Evolutionary conservation across 2,113 vertebrate genomes (phyloP).

Genomic region (Podiceps cristatus): DNA sequence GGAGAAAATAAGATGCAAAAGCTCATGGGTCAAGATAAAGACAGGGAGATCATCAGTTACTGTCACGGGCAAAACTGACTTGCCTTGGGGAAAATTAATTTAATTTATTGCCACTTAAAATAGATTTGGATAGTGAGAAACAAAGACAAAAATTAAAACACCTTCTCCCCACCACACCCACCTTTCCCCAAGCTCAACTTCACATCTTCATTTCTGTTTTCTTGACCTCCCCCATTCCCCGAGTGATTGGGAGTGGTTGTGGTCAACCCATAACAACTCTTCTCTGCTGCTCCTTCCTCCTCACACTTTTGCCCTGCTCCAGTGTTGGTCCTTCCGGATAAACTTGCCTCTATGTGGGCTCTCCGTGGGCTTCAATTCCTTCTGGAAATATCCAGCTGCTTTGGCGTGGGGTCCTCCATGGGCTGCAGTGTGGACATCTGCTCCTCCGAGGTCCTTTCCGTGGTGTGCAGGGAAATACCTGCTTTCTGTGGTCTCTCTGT

Average conservation of each 20-base stretch:
- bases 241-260: background rate
- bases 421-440: too few relatives aligned
- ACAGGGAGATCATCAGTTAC: background rate
- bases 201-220: fast-evolving
- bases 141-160: background rate
- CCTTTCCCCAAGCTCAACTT: background rate
- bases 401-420: fast-evolving
- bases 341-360: background rate
- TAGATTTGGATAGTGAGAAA: background rate
- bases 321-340: background rate
- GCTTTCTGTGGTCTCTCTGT: background rate
- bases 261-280: background rate
- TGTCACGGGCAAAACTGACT: background rate
- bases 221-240: background rate
- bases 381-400: background rate
- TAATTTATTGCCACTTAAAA: background rate
- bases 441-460: background rate
- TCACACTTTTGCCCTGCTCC: background rate
- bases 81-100: background rate
- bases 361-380: background rate
- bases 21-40: background rate
- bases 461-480: background rate
- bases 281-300: background rate
- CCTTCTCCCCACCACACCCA: background rate
- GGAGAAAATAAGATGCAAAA: background rate